Conservation (phyloP, 2,797 vertebrate genomes). For the Choloepus didactylus region DNA sequence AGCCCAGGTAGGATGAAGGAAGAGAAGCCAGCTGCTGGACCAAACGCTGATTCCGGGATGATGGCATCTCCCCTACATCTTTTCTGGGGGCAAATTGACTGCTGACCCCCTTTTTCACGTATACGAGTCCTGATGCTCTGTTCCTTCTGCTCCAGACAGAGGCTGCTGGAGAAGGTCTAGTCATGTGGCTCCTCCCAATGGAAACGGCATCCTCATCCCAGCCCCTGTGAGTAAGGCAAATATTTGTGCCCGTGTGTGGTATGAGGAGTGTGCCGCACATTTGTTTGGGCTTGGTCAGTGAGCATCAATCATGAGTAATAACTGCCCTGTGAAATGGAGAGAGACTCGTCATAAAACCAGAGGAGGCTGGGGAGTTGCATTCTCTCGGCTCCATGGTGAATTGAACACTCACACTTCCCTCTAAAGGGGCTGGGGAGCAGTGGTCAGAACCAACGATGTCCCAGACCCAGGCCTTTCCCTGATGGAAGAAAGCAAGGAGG, state of each 20-base stretch:
- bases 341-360: constrained; percentile 77
- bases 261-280: constrained; percentile 58
- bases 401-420: not conserved
- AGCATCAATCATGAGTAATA: constrained; percentile 70
- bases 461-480: not conserved
- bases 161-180: not conserved
- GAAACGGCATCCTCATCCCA: not conserved
- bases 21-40: not conserved
- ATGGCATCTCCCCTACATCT: not conserved
- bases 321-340: constrained; percentile 63
- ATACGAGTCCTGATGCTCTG: not conserved
- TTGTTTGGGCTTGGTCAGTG: constrained; percentile 59
- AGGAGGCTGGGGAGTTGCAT: not conserved
- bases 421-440: not conserved
- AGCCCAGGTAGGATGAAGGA: constrained; percentile 34
- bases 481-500: not conserved
- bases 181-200: not conserved
- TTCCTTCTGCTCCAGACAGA: not conserved
- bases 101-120: too few species aligned
- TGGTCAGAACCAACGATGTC: not conserved
- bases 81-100: not conserved
- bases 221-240: constrained; percentile 41
- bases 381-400: not conserved
- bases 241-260: constrained; percentile 57
- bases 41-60: not conserved